Conservation (phyloP, 1,140 invertebrate species). For the Plutomurus gul region DNA sequence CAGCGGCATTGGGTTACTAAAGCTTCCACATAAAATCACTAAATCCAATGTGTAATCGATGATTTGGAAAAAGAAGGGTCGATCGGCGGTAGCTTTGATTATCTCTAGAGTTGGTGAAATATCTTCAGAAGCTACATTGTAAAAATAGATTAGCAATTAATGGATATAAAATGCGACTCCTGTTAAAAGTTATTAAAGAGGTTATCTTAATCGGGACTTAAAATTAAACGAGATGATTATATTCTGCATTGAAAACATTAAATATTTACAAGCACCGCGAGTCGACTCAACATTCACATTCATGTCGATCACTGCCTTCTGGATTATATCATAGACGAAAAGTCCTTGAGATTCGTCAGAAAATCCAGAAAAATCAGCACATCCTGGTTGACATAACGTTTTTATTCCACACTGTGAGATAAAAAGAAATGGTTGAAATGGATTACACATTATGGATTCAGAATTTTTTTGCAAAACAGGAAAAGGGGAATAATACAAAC, state of each 20-base stretch:
- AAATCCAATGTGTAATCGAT: neutral
- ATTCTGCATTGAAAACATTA: no score
- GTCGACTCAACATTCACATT: neutral
- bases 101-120: no score
- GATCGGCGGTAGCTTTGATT: neutral
- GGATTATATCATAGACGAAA: neutral
- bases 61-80: neutral
- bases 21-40: neutral
- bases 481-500: no score
- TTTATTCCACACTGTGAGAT: neutral
- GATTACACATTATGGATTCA: neutral
- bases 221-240: no score
- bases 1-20: neutral
- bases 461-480: neutral
- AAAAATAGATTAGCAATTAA: no score
- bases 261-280: neutral
- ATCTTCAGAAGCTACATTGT: no score
- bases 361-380: constrained; percentile 4
- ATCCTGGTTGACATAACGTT: neutral
- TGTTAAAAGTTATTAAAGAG: no score
- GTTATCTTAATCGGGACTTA: no score
- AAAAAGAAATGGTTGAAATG: no score
- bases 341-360: neutral
- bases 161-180: no score
- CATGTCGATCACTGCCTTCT: neutral